These are phyloP conservation scores for Ginglymostoma cirratum DNA, from an alignment of 2,113 vertebrate species.

Conservation along the genomic window DNA sequence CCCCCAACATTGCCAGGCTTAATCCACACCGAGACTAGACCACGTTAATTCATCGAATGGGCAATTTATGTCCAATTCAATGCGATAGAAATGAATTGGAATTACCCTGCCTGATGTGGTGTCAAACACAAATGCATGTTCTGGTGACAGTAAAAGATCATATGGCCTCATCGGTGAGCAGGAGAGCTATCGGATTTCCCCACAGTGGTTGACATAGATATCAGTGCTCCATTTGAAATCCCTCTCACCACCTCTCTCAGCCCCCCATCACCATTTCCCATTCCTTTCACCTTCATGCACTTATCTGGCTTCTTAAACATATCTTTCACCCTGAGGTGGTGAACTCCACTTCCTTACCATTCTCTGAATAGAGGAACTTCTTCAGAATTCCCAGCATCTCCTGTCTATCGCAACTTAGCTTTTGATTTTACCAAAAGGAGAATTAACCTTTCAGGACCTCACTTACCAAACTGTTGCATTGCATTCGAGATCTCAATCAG, in stretches of 20 bases:
- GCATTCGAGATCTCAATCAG: not conserved
- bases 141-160: not conserved
- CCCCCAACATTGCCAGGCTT: no score
- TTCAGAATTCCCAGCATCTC: not conserved
- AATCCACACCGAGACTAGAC: no score
- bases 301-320: not conserved
- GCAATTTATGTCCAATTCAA: not conserved
- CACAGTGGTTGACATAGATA: not conserved
- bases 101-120: not conserved
- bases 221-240: not conserved
- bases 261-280: not conserved
- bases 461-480: not conserved
- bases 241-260: not conserved
- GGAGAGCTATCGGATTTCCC: not conserved
- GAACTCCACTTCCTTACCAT: not conserved
- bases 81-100: no score
- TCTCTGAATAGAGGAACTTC: not conserved
- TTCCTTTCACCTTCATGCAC: not conserved
- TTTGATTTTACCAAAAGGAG: not conserved
- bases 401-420: not conserved
- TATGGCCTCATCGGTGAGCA: not conserved
- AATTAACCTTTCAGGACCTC: not conserved
- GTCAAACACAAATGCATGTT: not conserved
- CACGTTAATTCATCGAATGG: not conserved
- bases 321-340: no score